Evolutionary conservation across 2,888 invertebrate genomes (phyloP).

Genomic region (Onchidella celtica): DNA sequence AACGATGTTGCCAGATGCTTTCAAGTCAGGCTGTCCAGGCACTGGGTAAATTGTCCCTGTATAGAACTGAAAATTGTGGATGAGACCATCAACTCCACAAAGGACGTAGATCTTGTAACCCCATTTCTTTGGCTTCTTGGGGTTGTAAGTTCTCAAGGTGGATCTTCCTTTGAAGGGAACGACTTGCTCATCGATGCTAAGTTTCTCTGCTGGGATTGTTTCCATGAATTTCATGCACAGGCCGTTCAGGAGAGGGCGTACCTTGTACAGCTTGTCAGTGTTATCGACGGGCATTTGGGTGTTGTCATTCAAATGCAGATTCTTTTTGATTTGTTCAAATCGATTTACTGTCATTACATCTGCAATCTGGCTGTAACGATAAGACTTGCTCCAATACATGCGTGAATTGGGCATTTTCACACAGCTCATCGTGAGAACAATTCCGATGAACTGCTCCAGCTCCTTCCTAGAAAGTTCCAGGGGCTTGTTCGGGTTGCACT

Average conservation of each 20-base stretch:
- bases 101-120: constrained; percentile 18
- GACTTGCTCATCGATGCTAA: constrained; percentile 6
- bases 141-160: not conserved
- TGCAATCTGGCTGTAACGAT: no score
- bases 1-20: constrained; percentile 24
- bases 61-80: not conserved
- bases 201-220: not conserved
- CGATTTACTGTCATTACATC: no score
- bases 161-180: constrained; percentile 18
- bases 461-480: no score
- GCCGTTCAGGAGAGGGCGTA: not conserved
- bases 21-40: constrained; percentile 9
- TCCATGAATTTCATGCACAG: not conserved
- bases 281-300: not conserved
- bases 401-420: no score
- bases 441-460: no score
- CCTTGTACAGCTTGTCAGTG: not conserved
- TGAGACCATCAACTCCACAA: not conserved
- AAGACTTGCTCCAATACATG: no score
- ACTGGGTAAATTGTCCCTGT: not conserved
- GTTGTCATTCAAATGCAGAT: constrained; percentile 3
- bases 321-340: not conserved
- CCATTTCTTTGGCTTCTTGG: constrained; percentile 31
- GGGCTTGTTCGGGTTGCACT: no score
- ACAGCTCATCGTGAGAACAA: no score